Evolutionary conservation across 2,797 vertebrate species (phyloP).

Genomic region (Aulostomus chinensis): DNA sequence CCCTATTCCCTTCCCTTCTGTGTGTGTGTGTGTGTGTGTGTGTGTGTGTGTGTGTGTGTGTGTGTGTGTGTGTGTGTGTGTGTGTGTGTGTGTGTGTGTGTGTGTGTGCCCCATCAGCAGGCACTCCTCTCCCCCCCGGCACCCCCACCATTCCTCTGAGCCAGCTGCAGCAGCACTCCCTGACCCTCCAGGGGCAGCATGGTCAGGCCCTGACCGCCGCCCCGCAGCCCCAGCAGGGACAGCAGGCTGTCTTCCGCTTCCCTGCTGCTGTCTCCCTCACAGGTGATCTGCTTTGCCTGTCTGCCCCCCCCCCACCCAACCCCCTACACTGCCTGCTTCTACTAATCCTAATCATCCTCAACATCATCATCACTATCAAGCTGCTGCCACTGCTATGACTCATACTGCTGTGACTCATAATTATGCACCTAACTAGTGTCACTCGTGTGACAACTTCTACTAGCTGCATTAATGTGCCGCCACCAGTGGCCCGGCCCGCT

Average conservation of each 20-base stretch:
- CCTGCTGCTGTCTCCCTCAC: slow-evolving; percentile 83
- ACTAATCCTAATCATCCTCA: slow-evolving; percentile 6
- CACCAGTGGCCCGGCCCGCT: no score
- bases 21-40: not conserved
- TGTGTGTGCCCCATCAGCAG: slow-evolving; percentile 64
- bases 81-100: slow-evolving; percentile 3
- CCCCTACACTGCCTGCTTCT: slow-evolving; percentile 24
- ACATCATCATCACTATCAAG: not conserved
- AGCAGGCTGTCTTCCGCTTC: slow-evolving; percentile 85
- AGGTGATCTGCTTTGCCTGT: slow-evolving; percentile 72
- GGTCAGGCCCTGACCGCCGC: slow-evolving; percentile 70
- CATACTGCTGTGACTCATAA: slow-evolving; percentile 10
- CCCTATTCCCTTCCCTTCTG: no score
- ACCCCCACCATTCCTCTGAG: slow-evolving; percentile 84
- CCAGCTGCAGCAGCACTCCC: slow-evolving; percentile 83
- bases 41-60: not conserved
- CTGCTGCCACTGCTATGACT: slow-evolving; percentile 14
- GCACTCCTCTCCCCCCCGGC: slow-evolving; percentile 81
- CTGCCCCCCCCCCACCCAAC: slow-evolving; percentile 35
- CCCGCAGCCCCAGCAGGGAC: slow-evolving; percentile 77
- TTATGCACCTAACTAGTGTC: not conserved
- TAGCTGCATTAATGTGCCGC: no score
- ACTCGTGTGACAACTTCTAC: no score
- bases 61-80: not conserved
- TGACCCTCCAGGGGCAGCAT: slow-evolving; percentile 83